Percentiles rank a stretch among this genome's conserved stretches.
phyloP scores from a whole-genome alignment of 2,113 vertebrate species.

The Ceyx margarethae region DNA sequence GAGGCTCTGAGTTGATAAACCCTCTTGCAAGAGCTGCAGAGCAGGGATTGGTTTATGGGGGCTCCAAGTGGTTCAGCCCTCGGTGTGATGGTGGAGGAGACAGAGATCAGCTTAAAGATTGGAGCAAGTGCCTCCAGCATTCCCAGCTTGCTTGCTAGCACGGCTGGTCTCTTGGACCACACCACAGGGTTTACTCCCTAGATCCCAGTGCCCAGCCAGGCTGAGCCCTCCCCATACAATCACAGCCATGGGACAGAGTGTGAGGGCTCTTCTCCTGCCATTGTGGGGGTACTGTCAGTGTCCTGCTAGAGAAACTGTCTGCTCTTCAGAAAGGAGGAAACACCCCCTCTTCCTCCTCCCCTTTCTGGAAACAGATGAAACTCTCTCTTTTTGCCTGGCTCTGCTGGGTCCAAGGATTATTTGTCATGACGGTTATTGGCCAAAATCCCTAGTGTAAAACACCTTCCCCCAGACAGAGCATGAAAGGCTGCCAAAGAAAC shows the following conservation, averaged over 20 bases:
- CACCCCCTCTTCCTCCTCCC: background rate
- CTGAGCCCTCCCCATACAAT: background rate
- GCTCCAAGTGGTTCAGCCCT: background rate
- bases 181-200: background rate
- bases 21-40: background rate
- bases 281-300: background rate
- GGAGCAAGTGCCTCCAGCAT: background rate
- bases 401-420: background rate
- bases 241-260: rapidly evolving
- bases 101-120: background rate
- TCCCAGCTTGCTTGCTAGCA: too few relatives aligned
- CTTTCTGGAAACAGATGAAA: background rate
- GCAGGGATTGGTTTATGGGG: background rate
- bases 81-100: background rate
- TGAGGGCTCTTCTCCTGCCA: background rate
- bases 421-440: background rate
- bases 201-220: background rate
- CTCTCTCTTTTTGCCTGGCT: background rate
- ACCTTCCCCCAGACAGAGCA: background rate
- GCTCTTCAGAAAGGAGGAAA: background rate
- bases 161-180: background rate
- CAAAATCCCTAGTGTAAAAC: background rate
- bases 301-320: background rate
- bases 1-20: background rate
- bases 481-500: background rate